These are phyloP conservation scores for Phlogophora meticulosa DNA, from an alignment of 2,888 invertebrate genomes.

Conservation along the genomic window DNA sequence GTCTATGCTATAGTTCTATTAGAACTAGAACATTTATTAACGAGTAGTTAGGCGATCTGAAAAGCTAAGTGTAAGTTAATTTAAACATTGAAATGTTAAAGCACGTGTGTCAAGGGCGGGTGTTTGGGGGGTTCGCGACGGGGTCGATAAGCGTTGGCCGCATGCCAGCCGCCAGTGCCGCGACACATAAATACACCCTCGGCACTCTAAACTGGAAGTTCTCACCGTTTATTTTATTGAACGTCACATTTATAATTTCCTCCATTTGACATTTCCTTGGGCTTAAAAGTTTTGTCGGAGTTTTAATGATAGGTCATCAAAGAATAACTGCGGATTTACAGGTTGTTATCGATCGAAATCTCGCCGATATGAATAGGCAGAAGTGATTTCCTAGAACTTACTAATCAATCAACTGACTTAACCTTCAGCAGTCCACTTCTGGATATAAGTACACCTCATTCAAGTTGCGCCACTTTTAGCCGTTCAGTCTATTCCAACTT, in stretches of 20 bases:
- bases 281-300: slow-evolving; percentile 23
- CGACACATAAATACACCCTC: slow-evolving; percentile 86
- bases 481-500: neutral
- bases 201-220: slow-evolving; percentile 76
- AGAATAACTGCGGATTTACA: slow-evolving; percentile 8
- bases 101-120: slow-evolving; percentile 72
- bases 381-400: slow-evolving; percentile 3
- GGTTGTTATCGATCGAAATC: neutral
- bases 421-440: neutral
- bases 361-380: neutral
- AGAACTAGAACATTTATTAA: too few relatives aligned
- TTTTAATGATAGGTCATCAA: slow-evolving; percentile 8
- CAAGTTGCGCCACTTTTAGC: neutral
- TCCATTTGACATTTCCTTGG: slow-evolving; percentile 32
- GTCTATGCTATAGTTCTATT: neutral
- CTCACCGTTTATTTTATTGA: slow-evolving; percentile 62
- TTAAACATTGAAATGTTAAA: slow-evolving; percentile 53
- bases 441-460: neutral
- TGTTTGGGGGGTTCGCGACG: slow-evolving; percentile 64
- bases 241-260: slow-evolving; percentile 47
- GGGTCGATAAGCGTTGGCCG: slow-evolving; percentile 90
- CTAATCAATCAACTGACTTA: neutral
- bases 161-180: slow-evolving; percentile 86
- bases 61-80: slow-evolving; percentile 31
- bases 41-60: neutral